Evolutionary conservation across 2,888 invertebrate species (phyloP).

Genomic region (Stegana nigrithorax): DNA sequence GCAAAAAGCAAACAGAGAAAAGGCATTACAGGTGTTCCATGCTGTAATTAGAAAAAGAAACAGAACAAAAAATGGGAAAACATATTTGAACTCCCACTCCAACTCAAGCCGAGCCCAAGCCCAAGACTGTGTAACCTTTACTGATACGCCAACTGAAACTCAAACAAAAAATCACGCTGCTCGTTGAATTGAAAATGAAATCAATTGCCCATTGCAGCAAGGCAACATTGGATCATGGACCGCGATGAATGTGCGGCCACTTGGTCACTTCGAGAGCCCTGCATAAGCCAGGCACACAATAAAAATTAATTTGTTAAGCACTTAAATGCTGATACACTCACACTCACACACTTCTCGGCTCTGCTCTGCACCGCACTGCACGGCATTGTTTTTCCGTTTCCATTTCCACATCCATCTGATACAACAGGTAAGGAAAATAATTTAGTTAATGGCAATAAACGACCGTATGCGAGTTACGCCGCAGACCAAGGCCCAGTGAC

Average conservation of each 20-base stretch:
- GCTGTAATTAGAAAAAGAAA: slow-evolving; percentile 7
- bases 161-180: not conserved
- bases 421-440: slow-evolving; percentile 5
- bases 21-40: not conserved
- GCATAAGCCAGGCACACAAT: not conserved
- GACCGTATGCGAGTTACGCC: not conserved
- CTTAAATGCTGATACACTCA: not conserved
- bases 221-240: not conserved
- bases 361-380: not conserved
- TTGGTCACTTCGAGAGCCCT: not conserved
- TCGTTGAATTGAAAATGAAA: slow-evolving; percentile 5
- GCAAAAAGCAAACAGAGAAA: too few relatives aligned
- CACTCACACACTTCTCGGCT: not conserved
- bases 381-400: not conserved
- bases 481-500: not conserved
- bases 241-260: too few relatives aligned
- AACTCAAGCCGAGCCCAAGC: not conserved
- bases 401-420: too few relatives aligned
- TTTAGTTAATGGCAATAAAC: slow-evolving; percentile 15
- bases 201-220: not conserved
- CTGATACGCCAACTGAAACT: not conserved
- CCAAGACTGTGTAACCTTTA: too few relatives aligned
- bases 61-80: not conserved
- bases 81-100: not conserved
- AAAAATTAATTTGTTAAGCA: slow-evolving; percentile 15